These are phyloP conservation scores for Leptoteleia sp. DNA, from an alignment of 1,140 invertebrate genomes.

Conservation along the genomic window DNA sequence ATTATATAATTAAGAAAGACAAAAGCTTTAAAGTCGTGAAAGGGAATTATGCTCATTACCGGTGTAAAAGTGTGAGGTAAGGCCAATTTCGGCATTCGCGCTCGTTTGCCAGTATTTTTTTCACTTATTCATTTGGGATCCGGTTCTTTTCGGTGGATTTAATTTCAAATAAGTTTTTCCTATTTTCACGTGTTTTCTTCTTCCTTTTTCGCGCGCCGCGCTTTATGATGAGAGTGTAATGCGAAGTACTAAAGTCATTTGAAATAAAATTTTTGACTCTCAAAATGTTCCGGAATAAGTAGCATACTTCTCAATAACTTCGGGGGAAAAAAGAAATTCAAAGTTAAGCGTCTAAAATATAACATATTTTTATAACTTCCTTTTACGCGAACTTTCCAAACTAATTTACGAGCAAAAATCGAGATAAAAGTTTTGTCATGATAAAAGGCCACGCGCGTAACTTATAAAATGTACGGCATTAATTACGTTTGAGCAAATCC, in stretches of 20 bases:
- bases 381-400: slow-evolving; percentile 10
- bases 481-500: slow-evolving; percentile 11
- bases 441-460: slow-evolving; percentile 34
- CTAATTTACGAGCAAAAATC: slow-evolving; percentile 40
- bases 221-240: slow-evolving; percentile 28
- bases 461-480: slow-evolving; percentile 26
- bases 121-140: slow-evolving; percentile 13
- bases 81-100: slow-evolving; percentile 19
- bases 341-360: slow-evolving; percentile 45
- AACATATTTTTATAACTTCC: slow-evolving; percentile 50
- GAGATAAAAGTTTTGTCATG: slow-evolving; percentile 44
- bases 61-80: slow-evolving; percentile 26
- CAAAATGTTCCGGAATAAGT: slow-evolving; percentile 41
- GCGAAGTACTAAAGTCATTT: slow-evolving; percentile 42
- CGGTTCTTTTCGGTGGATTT: slow-evolving; percentile 42
- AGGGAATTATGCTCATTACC: slow-evolving; percentile 47
- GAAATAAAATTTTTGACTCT: slow-evolving; percentile 51
- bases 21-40: slow-evolving; percentile 43
- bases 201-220: slow-evolving; percentile 2
- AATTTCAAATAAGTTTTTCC: slow-evolving; percentile 46
- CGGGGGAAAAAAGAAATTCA: slow-evolving; percentile 26
- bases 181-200: slow-evolving; percentile 2
- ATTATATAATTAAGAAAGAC: slow-evolving; percentile 49
- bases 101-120: slow-evolving; percentile 15
- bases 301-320: slow-evolving; percentile 48